phyloP scores from a whole-genome alignment of 1,140 invertebrate genomes.

The Tachypleus tridentatus region DNA sequence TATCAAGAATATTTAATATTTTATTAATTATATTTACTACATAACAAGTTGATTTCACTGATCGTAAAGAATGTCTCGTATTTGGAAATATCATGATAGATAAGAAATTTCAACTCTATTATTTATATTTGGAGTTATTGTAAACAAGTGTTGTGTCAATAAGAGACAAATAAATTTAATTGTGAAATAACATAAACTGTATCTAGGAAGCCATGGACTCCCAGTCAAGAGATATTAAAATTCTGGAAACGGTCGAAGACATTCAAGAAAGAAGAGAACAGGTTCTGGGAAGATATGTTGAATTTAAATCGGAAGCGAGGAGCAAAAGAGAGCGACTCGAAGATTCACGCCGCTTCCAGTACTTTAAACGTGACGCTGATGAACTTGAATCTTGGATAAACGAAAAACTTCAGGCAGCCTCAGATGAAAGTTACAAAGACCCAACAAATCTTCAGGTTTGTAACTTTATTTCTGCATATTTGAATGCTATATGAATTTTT shows the following conservation, averaged over 20 bases:
- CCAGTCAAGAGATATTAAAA: constrained; percentile 42
- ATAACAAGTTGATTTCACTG: too few relatives aligned
- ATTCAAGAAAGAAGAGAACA: constrained; percentile 88
- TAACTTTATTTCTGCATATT: not conserved
- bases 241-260: constrained; percentile 96
- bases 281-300: constrained; percentile 77
- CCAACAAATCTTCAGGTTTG: constrained; percentile 57
- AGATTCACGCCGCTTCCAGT: constrained; percentile 91
- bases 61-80: too few relatives aligned
- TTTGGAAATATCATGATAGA: too few relatives aligned
- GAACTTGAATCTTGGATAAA: constrained; percentile 98
- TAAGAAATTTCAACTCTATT: too few relatives aligned
- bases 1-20: too few relatives aligned
- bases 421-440: constrained; percentile 97
- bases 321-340: constrained; percentile 88
- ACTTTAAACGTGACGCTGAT: constrained; percentile 98
- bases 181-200: too few relatives aligned
- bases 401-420: constrained; percentile 95
- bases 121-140: too few relatives aligned
- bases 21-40: too few relatives aligned
- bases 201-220: not conserved
- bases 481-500: too few relatives aligned
- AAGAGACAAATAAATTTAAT: too few relatives aligned
- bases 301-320: constrained; percentile 87
- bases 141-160: too few relatives aligned